A percentile compares a stretch with the other conserved stretches of the same genome.
These are phyloP conservation scores for Volucella zonaria DNA, from an alignment of 2,888 invertebrate species.

Conservation along the genomic window DNA sequence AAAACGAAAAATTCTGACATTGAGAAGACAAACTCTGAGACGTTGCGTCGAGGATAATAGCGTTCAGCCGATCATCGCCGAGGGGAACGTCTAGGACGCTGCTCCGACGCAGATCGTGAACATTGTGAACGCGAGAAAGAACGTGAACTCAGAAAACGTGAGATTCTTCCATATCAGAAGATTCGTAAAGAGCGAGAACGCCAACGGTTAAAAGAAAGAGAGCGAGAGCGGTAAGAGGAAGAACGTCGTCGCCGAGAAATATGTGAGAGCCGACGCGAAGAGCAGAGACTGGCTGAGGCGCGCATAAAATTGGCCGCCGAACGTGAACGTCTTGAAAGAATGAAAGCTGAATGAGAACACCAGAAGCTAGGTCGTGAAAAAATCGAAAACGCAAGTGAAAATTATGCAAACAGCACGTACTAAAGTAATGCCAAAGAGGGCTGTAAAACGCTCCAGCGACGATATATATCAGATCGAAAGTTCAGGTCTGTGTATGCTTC, in stretches of 20 bases:
- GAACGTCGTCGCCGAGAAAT: constrained; percentile 90
- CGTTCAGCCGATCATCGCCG: constrained; percentile 63
- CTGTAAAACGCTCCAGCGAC: constrained; percentile 79
- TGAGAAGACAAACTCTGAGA: constrained; percentile 72
- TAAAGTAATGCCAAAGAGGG: constrained; percentile 80
- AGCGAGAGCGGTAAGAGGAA: constrained; percentile 90
- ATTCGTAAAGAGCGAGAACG: constrained; percentile 91
- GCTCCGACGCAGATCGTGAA: constrained; percentile 74
- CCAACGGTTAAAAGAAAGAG: constrained; percentile 91
- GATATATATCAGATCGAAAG: constrained; percentile 78
- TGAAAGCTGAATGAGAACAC: constrained; percentile 94
- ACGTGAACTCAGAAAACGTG: constrained; percentile 83
- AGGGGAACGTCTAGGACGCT: constrained; percentile 51
- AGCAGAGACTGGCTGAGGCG: constrained; percentile 90
- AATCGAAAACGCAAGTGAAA: constrained; percentile 89
- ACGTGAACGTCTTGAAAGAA: constrained; percentile 93
- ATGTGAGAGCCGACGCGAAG: constrained; percentile 92
- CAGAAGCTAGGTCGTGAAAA: constrained; percentile 90
- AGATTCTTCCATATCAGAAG: constrained; percentile 90
- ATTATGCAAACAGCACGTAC: constrained; percentile 81
- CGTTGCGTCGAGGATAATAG: constrained; percentile 73
- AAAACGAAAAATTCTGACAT: constrained; percentile 72
- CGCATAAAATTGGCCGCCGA: constrained; percentile 91
- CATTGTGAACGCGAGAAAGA: constrained; percentile 78
- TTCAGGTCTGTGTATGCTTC: too few species aligned